Percentiles rank a stretch among this genome's conserved stretches.
These are phyloP conservation scores for Sthenelais limicola DNA, from an alignment of 2,888 invertebrate genomes.

Conservation along the genomic window DNA sequence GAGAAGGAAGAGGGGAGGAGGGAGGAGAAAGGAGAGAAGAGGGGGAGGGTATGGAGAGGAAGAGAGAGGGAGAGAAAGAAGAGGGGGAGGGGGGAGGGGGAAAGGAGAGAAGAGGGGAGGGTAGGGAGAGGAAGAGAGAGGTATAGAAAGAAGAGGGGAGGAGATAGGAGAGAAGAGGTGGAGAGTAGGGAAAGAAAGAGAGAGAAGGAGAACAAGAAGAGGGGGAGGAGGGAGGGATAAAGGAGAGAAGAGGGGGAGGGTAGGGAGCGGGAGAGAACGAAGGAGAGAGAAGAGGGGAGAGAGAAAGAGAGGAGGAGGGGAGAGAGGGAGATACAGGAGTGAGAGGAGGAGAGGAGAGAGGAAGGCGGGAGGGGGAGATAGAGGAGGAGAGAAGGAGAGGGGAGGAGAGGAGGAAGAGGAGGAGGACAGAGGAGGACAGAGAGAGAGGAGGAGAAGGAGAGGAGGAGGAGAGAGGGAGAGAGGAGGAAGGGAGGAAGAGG, in stretches of 20 bases:
- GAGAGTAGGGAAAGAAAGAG: not conserved
- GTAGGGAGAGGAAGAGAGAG: not conserved
- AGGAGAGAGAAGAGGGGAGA: not conserved
- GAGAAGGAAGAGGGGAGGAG: not conserved
- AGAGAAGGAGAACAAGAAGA: not conserved
- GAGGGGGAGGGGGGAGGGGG: not conserved
- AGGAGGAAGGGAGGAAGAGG: too few species aligned
- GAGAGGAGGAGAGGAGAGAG: not conserved
- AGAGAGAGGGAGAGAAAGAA: not conserved
- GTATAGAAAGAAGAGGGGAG: not conserved
- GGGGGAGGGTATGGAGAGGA: not conserved
- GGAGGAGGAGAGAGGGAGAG: too few species aligned
- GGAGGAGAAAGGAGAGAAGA: not conserved
- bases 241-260: not conserved
- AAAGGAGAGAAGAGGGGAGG: not conserved
- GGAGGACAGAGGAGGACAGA: not conserved
- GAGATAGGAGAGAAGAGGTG: not conserved
- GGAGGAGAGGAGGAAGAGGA: conserved; percentile 1
- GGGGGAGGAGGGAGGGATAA: not conserved
- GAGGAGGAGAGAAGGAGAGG: not conserved
- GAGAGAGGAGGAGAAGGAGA: not conserved
- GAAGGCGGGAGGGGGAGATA: not conserved
- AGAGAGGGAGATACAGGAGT: not conserved
- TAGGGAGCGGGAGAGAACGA: not conserved
- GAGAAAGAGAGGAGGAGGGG: not conserved